Percentiles rank a stretch among this genome's conserved stretches.
Conservation (phyloP, 2,888 invertebrate species). For the Capitulum mitella region DNA sequence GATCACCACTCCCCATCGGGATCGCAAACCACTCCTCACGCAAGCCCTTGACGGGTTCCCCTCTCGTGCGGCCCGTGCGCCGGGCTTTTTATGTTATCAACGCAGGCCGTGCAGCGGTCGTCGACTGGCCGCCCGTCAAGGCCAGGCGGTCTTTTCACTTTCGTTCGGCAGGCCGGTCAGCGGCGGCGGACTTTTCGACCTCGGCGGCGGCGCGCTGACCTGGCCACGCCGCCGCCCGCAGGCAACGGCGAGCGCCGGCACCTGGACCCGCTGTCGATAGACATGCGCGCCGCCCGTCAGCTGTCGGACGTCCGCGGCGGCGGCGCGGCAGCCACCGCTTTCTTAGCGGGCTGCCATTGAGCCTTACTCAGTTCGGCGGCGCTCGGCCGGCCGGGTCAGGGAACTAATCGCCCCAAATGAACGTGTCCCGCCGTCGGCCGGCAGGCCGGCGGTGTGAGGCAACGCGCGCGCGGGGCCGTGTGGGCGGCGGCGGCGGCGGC, state of each 20-base stretch:
- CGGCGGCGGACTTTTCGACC: too few species aligned
- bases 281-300: background rate
- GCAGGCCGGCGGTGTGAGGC: background rate
- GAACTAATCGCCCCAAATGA: background rate
- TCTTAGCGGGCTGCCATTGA: too few species aligned
- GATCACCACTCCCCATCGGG: too few species aligned
- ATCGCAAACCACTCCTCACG: too few species aligned
- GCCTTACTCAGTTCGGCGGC: background rate
- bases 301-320: background rate
- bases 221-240: too few species aligned
- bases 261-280: background rate
- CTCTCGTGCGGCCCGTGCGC: too few species aligned
- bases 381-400: background rate
- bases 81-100: background rate
- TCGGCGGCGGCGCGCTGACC: too few species aligned
- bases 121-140: background rate
- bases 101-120: background rate
- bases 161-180: background rate
- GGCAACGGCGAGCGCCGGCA: background rate
- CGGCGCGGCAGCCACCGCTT: background rate
- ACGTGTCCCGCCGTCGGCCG: background rate
- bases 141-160: conserved; percentile 3
- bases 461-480: too few species aligned
- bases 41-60: too few species aligned
- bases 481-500: background rate